Evolutionary conservation across 2,888 invertebrate genomes (phyloP).

Genomic region (Scaeva pyrastri): DNA sequence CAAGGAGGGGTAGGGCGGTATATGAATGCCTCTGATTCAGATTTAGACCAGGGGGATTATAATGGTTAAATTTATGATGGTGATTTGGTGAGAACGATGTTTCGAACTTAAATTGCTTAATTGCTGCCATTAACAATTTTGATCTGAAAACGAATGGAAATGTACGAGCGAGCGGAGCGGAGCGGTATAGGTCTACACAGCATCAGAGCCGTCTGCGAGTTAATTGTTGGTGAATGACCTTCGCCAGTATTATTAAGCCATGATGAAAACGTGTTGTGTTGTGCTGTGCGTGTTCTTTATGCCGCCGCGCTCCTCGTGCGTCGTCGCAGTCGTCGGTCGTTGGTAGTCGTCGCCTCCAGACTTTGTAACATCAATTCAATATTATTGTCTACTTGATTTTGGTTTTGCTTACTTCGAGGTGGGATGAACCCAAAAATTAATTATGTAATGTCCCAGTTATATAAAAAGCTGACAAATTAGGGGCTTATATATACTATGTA

Average conservation of each 20-base stretch:
- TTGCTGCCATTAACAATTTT: conserved; percentile 63
- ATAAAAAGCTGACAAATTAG: conserved; percentile 17
- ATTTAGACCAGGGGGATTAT: conserved; percentile 36
- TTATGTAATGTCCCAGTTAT: conserved; percentile 20
- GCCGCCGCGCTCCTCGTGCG: background rate
- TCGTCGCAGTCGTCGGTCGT: background rate
- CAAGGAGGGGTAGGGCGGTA: no score
- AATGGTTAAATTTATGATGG: conserved; percentile 47
- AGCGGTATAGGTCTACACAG: background rate
- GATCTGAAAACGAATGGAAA: conserved; percentile 35
- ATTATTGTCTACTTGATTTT: conserved; percentile 30
- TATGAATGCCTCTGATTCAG: background rate
- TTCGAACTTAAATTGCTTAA: conserved; percentile 66
- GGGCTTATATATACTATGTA: no score
- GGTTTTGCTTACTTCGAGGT: background rate
- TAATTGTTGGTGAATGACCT: conserved; percentile 66
- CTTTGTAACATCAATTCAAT: conserved; percentile 10
- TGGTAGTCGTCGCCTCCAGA: no score
- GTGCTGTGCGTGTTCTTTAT: conserved; percentile 11
- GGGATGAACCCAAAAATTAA: background rate
- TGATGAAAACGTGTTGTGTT: conserved; percentile 22
- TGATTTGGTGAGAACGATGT: conserved; percentile 51
- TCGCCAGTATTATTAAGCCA: conserved; percentile 33
- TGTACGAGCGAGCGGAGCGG: conserved; percentile 2
- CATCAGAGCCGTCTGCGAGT: conserved; percentile 37